Evolutionary conservation across 2,797 vertebrate species (phyloP), one percentile per base, ranked within the genome.

Genomic region (Xyrichtys novacula): DNA sequence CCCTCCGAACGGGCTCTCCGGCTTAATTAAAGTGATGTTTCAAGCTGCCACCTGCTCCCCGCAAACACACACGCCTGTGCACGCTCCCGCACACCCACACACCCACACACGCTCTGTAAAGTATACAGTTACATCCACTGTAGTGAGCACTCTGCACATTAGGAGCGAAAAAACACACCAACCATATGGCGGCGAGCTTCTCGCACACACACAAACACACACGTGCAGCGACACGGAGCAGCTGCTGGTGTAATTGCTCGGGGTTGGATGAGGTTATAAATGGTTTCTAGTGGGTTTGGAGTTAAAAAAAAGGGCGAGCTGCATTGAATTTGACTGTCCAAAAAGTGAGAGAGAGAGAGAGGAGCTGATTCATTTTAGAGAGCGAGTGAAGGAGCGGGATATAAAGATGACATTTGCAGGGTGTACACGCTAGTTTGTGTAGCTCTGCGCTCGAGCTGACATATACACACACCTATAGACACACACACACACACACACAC

Each of bases 21-120:
- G 60, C 76, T 80, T 85, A 83, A 85, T 85, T 83, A 85, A 86
- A 84, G 76, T 65, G 72, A 88, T 87, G 74, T 86, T 83, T 86
- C 80, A 86, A 84, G 71, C 85, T 78, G 78, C 84, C 87, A 80
- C 75, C 84, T 79, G 78, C 60, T 49, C 67, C 25, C 47, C 57
- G 50, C 55, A 65, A 49, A 61, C 64, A 19, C 69, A 44, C 44
- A 29, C 66, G 53, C 38, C 61, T 29, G 20, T 39, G 31, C 40
- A 6, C 29, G 23, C 5, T 44, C 50, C 59, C 65, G 52, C 59
- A 65, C 53, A 56, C 50, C 17, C 43, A 25, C 42, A 54, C 36
- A 17, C 43, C 25, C 42, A 23, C 46, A 0, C 46, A 11, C 31
- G 17, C 67, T 34, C 31, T n/a, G n/a, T n/a, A n/a, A n/a, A 53